Percentiles rank a stretch among this genome's conserved stretches.
Conservation (phyloP, 2,113 vertebrate species). For the Dromaius novaehollandiae region DNA sequence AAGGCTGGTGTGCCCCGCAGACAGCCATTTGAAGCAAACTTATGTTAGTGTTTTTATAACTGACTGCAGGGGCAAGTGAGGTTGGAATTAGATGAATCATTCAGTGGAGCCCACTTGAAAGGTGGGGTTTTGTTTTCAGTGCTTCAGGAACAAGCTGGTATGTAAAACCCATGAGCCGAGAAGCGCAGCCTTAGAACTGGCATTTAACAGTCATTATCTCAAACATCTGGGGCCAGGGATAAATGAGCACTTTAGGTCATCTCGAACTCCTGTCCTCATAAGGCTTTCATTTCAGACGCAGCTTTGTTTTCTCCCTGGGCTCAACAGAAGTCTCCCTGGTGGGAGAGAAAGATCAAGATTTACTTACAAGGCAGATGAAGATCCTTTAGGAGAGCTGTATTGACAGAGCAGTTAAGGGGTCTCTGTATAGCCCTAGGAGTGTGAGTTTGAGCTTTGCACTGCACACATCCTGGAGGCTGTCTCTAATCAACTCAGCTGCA, state of each 20-base stretch:
- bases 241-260: not conserved
- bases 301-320: not conserved
- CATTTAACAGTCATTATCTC: constrained; percentile 5
- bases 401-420: not conserved
- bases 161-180: not conserved
- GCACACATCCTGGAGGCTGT: not conserved
- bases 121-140: constrained; percentile 12
- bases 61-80: not conserved
- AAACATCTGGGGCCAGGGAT: not conserved
- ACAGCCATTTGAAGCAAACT: not conserved
- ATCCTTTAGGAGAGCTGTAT: not conserved
- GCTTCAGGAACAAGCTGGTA: constrained; percentile 3
- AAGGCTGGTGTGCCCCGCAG: not conserved
- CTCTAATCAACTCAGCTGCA: not conserved
- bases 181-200: not conserved
- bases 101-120: constrained; percentile 50
- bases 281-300: not conserved
- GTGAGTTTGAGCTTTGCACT: not conserved
- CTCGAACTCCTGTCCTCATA: not conserved
- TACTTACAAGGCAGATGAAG: not conserved
- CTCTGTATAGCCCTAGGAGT: not conserved
- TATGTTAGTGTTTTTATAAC: constrained; percentile 1
- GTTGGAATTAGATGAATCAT: constrained; percentile 37
- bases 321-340: not conserved
- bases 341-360: not conserved